phyloP scores from a whole-genome alignment of 1,140 invertebrate species.

The Drosophila parabipectinata region DNA sequence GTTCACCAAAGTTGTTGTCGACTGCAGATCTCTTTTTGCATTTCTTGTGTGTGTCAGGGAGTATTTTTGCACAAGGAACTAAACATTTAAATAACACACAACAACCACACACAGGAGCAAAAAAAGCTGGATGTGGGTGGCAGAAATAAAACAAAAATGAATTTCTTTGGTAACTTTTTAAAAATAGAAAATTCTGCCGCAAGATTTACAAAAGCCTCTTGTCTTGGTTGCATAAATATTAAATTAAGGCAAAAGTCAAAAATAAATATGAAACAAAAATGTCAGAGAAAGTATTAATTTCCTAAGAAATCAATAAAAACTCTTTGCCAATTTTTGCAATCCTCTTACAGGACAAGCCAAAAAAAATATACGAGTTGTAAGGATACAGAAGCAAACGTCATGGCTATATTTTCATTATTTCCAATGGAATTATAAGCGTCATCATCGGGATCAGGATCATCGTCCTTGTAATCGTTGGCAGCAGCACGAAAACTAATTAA shows the following conservation, averaged over 20 bases:
- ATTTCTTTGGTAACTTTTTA: conserved; percentile 8
- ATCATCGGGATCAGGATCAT: conserved; percentile 48
- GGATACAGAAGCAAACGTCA: not conserved
- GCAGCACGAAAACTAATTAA: conserved; percentile 74
- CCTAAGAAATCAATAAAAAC: not conserved
- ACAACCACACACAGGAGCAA: not conserved
- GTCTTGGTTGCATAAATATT: not conserved
- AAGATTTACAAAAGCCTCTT: not conserved
- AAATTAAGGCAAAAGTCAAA: not conserved
- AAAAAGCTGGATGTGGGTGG: not conserved
- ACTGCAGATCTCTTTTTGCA: conserved; percentile 43
- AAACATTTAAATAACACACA: conserved; percentile 43
- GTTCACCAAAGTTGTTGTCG: conserved; percentile 59
- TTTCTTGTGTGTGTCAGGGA: conserved; percentile 24
- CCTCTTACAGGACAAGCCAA: conserved; percentile 14
- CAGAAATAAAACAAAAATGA: not conserved
- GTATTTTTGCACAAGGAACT: conserved; percentile 23
- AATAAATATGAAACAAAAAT: not conserved
- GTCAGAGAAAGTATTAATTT: not conserved
- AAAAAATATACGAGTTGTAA: not conserved
- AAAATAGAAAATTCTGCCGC: not conserved
- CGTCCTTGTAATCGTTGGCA: conserved; percentile 13
- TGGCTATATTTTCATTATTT: not conserved
- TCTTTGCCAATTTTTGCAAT: not conserved
- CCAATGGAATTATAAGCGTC: conserved; percentile 20